Conservation (phyloP, 2,888 invertebrate species). For the Tetranychus piercei region DNA sequence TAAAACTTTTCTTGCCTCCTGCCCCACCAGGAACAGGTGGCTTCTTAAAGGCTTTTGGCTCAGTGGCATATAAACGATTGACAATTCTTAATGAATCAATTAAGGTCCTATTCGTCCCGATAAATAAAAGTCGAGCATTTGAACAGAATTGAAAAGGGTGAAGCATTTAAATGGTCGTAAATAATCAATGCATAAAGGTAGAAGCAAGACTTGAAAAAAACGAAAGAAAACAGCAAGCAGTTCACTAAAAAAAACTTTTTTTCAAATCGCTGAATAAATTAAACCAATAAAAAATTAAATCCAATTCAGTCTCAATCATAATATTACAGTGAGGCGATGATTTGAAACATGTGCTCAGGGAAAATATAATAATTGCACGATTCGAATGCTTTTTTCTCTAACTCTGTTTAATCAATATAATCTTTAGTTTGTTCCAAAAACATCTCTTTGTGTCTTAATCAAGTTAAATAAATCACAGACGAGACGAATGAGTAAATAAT, state of each 20-base stretch:
- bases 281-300: neutral
- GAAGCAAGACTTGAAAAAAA: neutral
- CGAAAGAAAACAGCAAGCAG: neutral
- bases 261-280: neutral
- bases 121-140: neutral
- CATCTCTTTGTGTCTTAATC: too few species aligned
- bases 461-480: too few species aligned
- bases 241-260: neutral
- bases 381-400: neutral
- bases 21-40: constrained; percentile 14
- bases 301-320: too few species aligned
- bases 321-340: neutral
- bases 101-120: neutral
- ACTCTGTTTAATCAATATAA: too few species aligned
- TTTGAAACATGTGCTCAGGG: neutral
- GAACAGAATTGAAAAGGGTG: neutral
- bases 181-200: neutral
- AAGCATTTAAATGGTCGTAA: neutral
- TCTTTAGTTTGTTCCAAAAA: too few species aligned
- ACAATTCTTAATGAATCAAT: neutral
- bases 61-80: constrained; percentile 5
- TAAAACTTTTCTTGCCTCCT: constrained; percentile 48
- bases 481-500: too few species aligned
- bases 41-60: neutral
- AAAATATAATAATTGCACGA: neutral